Base-by-base conservation (phyloP, 37 sponge, comb jelly and placozoan species). In the Haliclona indistincta region DNA sequence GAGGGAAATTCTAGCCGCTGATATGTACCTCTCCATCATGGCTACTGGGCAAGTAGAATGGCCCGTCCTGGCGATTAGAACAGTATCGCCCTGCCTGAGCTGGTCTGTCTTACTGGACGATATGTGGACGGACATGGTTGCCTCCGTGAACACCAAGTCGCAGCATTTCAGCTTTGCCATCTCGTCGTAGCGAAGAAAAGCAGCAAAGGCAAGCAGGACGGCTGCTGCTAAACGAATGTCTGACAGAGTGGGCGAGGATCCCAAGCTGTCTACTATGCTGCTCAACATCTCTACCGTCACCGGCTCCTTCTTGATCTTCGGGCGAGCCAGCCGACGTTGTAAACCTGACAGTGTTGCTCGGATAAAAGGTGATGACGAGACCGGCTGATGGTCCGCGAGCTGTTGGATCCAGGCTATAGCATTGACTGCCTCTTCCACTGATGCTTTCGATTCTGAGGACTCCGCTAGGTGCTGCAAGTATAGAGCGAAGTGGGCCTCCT, bases 71-170 rank as follows among this genome's bases (percentile, higher is more conserved):
- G n/a, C n/a, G n/a, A n/a, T n/a, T n/a, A n/a, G n/a, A n/a, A n/a
- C n/a, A n/a, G 34, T n/a, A 11, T 3, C 5, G 22, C 66, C 66
- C 66, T 64, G 35, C 37, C 66, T 30, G 4, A 33, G 34, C 34
- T 64, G 66, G 38, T 64, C 66, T 30, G 34, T 64, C 66, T 64
- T 64, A 35, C n/a, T n/a, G n/a, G n/a, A n/a, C n/a, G n/a, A n/a
- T n/a, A n/a, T n/a, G n/a, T n/a, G n/a, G n/a, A n/a, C 34, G 28
- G 33, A 32, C 37, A 30, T 30, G 66, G 35, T n/a, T 36, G 28
- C 34, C n/a, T 25, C n/a, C n/a, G n/a, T 30, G 22, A 35, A 5
- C 4, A 36, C 38, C 37, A 64, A 22, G 34, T 30, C 37, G 33
- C 33, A 22, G n/a, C 37, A 64, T 36, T n/a, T 30, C 33, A 64